Evolutionary conservation across 2,888 invertebrate species (phyloP).

Genomic region (Tromatobia lineatoria): DNA sequence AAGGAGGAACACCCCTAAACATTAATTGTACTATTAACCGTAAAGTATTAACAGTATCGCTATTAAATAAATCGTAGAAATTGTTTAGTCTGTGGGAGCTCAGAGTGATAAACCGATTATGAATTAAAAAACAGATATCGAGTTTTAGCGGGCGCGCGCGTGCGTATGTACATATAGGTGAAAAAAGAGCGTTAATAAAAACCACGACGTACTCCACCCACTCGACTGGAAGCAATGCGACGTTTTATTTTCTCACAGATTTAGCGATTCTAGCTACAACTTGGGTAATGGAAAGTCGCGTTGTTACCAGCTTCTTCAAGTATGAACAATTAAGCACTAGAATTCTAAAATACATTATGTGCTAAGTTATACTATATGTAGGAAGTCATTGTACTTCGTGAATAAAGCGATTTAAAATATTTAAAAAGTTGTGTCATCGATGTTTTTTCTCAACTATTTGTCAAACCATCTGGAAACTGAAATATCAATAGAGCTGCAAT

Average conservation of each 20-base stretch:
- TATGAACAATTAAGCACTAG: constrained; percentile 64
- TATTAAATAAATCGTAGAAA: constrained; percentile 65
- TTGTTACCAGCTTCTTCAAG: constrained; percentile 52
- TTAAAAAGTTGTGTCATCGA: constrained; percentile 34
- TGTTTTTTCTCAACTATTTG: not conserved
- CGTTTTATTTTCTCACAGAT: constrained; percentile 38
- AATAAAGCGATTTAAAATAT: constrained; percentile 69
- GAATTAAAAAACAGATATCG: constrained; percentile 21
- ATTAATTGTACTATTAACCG: constrained; percentile 69
- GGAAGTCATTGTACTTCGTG: constrained; percentile 66
- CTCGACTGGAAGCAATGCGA: constrained; percentile 50
- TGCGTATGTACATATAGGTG: constrained; percentile 68
- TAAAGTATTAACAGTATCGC: constrained; percentile 72
- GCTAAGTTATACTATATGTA: constrained; percentile 66
- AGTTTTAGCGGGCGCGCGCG: constrained; percentile 36
- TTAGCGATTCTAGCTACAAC: constrained; percentile 21
- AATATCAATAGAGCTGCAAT: not conserved
- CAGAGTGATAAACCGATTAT: constrained; percentile 35
- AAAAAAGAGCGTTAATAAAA: constrained; percentile 50
- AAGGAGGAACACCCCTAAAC: constrained; percentile 55
- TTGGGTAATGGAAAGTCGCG: constrained; percentile 31
- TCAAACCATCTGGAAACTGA: not conserved
- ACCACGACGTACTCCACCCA: constrained; percentile 47
- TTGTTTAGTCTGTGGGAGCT: constrained; percentile 51
- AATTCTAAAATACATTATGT: constrained; percentile 53